Percentiles rank a stretch among this genome's conserved stretches.
Evolutionary conservation across 2,888 invertebrate species (phyloP).

Genomic region (Gonocerus acuteangulatus): DNA sequence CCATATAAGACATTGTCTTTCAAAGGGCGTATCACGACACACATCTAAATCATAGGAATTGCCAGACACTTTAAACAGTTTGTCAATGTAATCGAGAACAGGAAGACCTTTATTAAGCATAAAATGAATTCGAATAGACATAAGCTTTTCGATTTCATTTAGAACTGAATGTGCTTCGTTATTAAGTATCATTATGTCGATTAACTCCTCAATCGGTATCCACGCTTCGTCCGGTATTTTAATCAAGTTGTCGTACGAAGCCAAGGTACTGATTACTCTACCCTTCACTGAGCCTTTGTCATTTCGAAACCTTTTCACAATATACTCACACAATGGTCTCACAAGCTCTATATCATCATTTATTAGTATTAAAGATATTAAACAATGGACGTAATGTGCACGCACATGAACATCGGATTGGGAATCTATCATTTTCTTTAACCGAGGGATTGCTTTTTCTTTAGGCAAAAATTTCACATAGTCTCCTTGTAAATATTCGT

Average conservation of each 20-base stretch:
- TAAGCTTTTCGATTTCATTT: conserved; percentile 9
- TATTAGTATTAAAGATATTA: conserved; percentile 13
- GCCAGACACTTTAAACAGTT: conserved; percentile 17
- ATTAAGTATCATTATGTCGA: conserved; percentile 29
- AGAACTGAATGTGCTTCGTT: conserved; percentile 7
- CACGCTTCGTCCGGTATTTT: conserved; percentile 11
- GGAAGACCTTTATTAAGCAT: not conserved
- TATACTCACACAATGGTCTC: conserved; percentile 6
- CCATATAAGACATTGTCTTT: conserved; percentile 25
- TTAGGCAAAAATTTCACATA: conserved; percentile 14
- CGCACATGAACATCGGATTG: conserved; percentile 15
- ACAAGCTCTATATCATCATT: conserved; percentile 3
- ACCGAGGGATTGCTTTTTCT: conserved; percentile 11
- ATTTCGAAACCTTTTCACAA: conserved; percentile 26
- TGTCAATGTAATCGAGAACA: conserved; percentile 13
- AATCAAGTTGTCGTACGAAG: not conserved
- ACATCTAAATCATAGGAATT: not conserved
- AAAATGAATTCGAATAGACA: conserved; percentile 5
- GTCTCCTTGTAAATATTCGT: conserved; percentile 3
- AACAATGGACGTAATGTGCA: not conserved
- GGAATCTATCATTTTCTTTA: conserved; percentile 22
- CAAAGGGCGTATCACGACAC: conserved; percentile 17
- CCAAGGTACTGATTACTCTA: conserved; percentile 6
- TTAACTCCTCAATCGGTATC: conserved; percentile 28
- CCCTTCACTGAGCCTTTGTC: conserved; percentile 16